Percentiles rank a stretch among this genome's conserved stretches.
Conservation (phyloP, 2,113 vertebrate species). For the Reinhardtius hippoglossoides region DNA sequence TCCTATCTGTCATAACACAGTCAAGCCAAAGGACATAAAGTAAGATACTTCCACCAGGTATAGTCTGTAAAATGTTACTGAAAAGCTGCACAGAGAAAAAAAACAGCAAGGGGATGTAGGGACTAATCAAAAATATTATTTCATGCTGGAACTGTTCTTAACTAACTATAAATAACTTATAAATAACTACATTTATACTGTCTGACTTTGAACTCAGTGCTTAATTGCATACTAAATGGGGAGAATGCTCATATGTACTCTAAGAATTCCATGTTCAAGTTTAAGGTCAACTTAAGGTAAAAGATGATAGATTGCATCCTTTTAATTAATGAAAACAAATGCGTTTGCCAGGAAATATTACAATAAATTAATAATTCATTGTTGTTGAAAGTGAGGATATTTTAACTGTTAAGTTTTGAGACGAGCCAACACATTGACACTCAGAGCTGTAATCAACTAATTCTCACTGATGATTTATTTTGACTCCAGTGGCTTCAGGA, state of each 20-base stretch:
- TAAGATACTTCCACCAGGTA: neutral
- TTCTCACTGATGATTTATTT: neutral
- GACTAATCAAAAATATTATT: neutral
- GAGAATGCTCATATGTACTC: neutral
- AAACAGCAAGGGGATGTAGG: neutral
- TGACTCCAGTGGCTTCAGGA: slow-evolving; percentile 3
- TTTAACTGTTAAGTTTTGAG: neutral
- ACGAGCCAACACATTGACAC: neutral
- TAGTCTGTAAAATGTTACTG: neutral
- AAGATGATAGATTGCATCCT: neutral
- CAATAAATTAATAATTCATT: neutral
- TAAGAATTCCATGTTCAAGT: neutral
- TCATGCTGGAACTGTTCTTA: neutral
- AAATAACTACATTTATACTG: neutral
- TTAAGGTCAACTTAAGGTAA: neutral
- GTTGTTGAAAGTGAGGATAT: neutral
- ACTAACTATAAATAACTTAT: too few species aligned
- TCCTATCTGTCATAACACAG: neutral
- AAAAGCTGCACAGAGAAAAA: neutral
- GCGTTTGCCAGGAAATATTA: neutral
- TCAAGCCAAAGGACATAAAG: neutral
- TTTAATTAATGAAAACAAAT: neutral
- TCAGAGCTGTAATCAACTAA: neutral
- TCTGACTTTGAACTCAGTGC: neutral
- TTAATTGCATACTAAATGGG: neutral